These are phyloP conservation scores for Bhutanitis thaidina DNA, from an alignment of 2,888 invertebrate species.

Conservation along the genomic window DNA sequence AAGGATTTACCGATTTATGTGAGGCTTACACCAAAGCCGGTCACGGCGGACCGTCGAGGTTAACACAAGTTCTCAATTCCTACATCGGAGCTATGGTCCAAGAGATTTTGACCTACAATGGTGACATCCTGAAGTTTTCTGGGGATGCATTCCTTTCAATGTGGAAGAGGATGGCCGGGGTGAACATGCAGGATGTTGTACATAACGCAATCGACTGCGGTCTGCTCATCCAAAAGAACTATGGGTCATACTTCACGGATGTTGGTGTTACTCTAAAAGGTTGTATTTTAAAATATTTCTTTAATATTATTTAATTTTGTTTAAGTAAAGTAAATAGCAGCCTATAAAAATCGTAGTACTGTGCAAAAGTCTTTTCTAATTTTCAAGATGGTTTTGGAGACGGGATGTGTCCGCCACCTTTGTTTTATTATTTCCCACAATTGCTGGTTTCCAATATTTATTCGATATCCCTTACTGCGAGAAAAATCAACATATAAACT, in stretches of 20 bases:
- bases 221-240: constrained; percentile 83
- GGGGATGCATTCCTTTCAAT: constrained; percentile 84
- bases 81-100: constrained; percentile 87
- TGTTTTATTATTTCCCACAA: too few species aligned
- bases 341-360: too few species aligned
- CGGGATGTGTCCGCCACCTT: too few species aligned
- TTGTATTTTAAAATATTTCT: constrained; percentile 30
- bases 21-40: constrained; percentile 83
- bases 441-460: too few species aligned
- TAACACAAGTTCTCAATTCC: constrained; percentile 84
- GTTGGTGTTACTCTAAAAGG: constrained; percentile 81
- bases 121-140: constrained; percentile 84
- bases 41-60: constrained; percentile 82
- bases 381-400: too few species aligned
- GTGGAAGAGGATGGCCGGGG: constrained; percentile 79
- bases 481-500: too few species aligned
- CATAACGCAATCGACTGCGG: constrained; percentile 84
- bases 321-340: too few species aligned
- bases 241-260: constrained; percentile 81
- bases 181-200: constrained; percentile 80
- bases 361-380: too few species aligned
- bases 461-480: too few species aligned
- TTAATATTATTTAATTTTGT: too few species aligned
- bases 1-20: constrained; percentile 47
- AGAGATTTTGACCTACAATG: constrained; percentile 82